Evolutionary conservation across 2,113 vertebrate species (phyloP).

Genomic region (Thalassoma bifasciatum): DNA sequence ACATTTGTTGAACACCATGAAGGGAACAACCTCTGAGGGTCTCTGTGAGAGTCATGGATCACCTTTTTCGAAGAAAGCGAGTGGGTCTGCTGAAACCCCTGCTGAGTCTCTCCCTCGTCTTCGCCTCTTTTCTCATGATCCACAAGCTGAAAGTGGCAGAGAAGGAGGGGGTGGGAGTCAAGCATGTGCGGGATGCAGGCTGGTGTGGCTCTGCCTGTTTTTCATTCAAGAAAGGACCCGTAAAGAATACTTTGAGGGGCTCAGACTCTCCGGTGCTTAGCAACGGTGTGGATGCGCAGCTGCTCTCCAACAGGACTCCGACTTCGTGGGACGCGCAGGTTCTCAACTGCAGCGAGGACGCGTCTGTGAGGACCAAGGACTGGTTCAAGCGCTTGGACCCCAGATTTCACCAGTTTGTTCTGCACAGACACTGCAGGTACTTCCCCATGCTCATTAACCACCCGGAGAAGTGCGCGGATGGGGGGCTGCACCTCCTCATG

Average conservation of each 20-base stretch:
- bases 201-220: conserved; percentile 71
- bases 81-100: conserved; percentile 79
- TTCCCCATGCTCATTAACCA: conserved; percentile 86
- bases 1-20: conserved; percentile 51
- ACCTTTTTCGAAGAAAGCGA: conserved; percentile 76
- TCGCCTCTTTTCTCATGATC: conserved; percentile 82
- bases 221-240: conserved; percentile 36
- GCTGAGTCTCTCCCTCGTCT: conserved; percentile 80
- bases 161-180: conserved; percentile 60
- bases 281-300: conserved; percentile 11
- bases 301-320: conserved; percentile 40
- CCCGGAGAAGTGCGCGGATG: conserved; percentile 82
- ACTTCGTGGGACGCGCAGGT: conserved; percentile 77
- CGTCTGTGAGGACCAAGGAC: conserved; percentile 59
- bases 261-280: neutral
- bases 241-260: conserved; percentile 19
- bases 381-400: conserved; percentile 82
- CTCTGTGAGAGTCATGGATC: conserved; percentile 78
- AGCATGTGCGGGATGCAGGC: conserved; percentile 26
- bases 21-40: conserved; percentile 39
- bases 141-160: conserved; percentile 81
- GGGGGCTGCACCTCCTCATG: conserved; percentile 80
- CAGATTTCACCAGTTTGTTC: conserved; percentile 84
- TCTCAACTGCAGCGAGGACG: conserved; percentile 79
- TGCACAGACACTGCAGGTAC: conserved; percentile 85